These are phyloP conservation scores for Orthosia cruda DNA, from an alignment of 2,888 invertebrate species.

Conservation along the genomic window DNA sequence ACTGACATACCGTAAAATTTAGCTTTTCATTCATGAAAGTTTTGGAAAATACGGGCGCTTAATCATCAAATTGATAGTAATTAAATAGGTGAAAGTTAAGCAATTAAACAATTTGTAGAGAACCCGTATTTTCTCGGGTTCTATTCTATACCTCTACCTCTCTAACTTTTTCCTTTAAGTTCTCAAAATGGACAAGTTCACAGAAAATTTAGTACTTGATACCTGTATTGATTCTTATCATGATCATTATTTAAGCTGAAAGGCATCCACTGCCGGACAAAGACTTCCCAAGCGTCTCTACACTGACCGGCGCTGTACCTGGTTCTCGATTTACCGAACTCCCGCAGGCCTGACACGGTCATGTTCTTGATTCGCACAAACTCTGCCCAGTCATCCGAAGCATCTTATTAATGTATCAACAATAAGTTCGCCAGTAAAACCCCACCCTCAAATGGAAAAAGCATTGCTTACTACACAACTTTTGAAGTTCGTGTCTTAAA, in stretches of 20 bases:
- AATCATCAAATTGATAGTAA: not conserved
- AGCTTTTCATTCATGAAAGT: not conserved
- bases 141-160: too few species aligned
- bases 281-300: too few species aligned
- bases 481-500: slow-evolving; percentile 51
- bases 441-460: slow-evolving; percentile 6
- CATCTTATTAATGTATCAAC: not conserved
- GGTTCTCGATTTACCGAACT: too few species aligned
- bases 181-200: not conserved
- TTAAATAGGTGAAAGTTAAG: slow-evolving; percentile 7
- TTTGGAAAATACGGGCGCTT: not conserved
- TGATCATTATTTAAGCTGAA: not conserved
- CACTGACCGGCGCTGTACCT: too few species aligned
- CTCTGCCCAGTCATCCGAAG: not conserved
- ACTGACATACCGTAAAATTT: not conserved
- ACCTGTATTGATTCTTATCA: not conserved
- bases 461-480: slow-evolving; percentile 48
- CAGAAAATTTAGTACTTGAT: too few species aligned
- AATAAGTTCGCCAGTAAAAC: slow-evolving; percentile 34
- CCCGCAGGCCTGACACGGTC: too few species aligned
- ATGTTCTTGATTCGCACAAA: not conserved
- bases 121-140: not conserved
- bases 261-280: not conserved
- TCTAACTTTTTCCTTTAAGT: not conserved
- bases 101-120: not conserved